These are phyloP conservation scores for Chiroxiphia lanceolata DNA, from an alignment of 2,797 vertebrate genomes.

Conservation along the genomic window DNA sequence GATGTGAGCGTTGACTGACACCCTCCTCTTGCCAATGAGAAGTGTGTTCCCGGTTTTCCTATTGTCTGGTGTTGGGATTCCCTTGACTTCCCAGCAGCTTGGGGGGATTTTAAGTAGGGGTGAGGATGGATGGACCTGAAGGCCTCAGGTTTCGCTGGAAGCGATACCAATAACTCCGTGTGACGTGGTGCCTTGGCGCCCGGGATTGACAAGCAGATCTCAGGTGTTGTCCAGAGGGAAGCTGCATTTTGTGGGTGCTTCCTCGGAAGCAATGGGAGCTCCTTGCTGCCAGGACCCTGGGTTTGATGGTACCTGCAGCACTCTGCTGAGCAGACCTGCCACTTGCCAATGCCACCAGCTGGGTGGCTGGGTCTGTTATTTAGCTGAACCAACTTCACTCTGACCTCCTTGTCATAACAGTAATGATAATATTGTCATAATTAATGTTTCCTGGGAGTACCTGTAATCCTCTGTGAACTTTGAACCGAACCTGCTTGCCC, in stretches of 20 bases:
- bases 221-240: neutral
- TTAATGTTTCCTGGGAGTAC: neutral
- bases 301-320: neutral
- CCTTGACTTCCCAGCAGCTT: rapidly evolving
- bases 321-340: neutral
- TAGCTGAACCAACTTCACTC: neutral
- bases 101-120: neutral
- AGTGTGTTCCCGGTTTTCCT: neutral
- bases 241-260: neutral
- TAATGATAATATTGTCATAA: neutral
- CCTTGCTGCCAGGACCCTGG: neutral
- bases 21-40: neutral
- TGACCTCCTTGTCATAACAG: neutral
- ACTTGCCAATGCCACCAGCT: neutral
- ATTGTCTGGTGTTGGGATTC: rapidly evolving
- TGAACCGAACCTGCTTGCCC: neutral
- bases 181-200: rapidly evolving
- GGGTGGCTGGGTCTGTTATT: neutral
- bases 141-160: neutral
- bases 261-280: neutral
- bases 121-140: neutral
- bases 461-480: neutral
- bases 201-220: too few species aligned
- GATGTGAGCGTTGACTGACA: rapidly evolving
- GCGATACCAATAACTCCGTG: rapidly evolving